Base-by-base conservation (phyloP, 2,113 vertebrate species). In the Saccopteryx leptura region DNA sequence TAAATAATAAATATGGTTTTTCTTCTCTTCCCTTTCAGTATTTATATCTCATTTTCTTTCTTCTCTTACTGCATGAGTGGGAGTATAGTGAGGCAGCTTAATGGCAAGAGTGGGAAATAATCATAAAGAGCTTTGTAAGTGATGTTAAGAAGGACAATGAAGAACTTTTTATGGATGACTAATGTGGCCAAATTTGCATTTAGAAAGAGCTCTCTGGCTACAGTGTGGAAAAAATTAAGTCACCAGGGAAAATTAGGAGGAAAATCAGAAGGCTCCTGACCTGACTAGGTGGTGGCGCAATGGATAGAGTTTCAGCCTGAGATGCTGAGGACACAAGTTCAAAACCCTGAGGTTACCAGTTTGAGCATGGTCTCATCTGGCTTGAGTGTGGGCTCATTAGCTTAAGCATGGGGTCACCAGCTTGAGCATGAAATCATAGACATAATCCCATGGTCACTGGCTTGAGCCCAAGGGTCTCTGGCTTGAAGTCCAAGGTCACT, bases 81-180 rank as follows among this genome's bases (percentile, higher is more conserved):
- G 15, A 60, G 31, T 50, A 26, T 33, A 79, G n/a, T 56, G 46
- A 83, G 60, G 21, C n/a, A 11, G 5, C 39, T 92, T 95, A 78
- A 82, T 52, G 48, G 54, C 18, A 76, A 68, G 56, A 52, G 8
- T 74, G 28, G 60, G 26, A 81, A 87, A 74, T 87, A 26, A 95
- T 52, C 54, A 52, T 24, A 9, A 66, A 80, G 56, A 63, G 58
- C 33, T 52, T 58, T 91, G 18, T 74, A 91, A 66, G 9, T 60
- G 74, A 46, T 60, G 24, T 69, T 66, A 23, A 83, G 14, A 33
- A 33, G 18, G 52, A 19, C 74, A 83, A 26, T 76, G 61, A 88
- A 54, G 61, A 92, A 82, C 61, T 76, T 84, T 52, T 54, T 76
- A 71, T 54, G 69, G 66, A 69, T 93, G 63, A 92, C 82, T 60